Evolutionary conservation across 2,113 vertebrate genomes (phyloP).

Genomic region (Trachemys scripta): DNA sequence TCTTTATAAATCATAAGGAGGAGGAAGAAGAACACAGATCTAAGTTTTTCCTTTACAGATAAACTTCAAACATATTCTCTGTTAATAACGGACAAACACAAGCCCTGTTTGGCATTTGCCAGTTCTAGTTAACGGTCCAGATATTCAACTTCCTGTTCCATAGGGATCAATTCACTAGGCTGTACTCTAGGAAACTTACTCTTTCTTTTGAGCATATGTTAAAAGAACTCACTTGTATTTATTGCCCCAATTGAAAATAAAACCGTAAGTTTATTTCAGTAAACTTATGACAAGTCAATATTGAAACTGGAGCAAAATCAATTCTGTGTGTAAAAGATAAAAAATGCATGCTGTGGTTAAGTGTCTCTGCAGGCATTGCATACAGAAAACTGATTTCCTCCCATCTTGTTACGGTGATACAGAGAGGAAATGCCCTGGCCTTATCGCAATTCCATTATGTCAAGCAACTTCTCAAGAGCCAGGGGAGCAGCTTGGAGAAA

Average conservation of each 20-base stretch:
- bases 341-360: slow-evolving; percentile 65
- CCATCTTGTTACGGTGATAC: slow-evolving; percentile 60
- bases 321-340: slow-evolving; percentile 62
- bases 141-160: neutral
- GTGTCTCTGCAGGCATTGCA: slow-evolving; percentile 61
- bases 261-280: neutral
- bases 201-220: neutral
- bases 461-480: neutral
- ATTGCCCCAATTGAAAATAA: neutral
- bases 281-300: slow-evolving; percentile 52
- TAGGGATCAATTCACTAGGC: neutral
- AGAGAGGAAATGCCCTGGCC: slow-evolving; percentile 68
- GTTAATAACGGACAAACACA: neutral
- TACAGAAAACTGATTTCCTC: slow-evolving; percentile 72
- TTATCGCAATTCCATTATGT: slow-evolving; percentile 53
- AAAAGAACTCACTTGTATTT: neutral
- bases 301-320: slow-evolving; percentile 74
- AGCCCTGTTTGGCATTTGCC: neutral
- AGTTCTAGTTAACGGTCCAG: neutral
- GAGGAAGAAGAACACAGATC: neutral
- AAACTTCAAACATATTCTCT: neutral
- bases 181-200: neutral
- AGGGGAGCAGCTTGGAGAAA: slow-evolving; percentile 20
- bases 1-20: neutral
- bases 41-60: neutral